These are phyloP conservation scores for Heliconius melpomene DNA, from an alignment of 1,140 invertebrate species.

Conservation along the genomic window DNA sequence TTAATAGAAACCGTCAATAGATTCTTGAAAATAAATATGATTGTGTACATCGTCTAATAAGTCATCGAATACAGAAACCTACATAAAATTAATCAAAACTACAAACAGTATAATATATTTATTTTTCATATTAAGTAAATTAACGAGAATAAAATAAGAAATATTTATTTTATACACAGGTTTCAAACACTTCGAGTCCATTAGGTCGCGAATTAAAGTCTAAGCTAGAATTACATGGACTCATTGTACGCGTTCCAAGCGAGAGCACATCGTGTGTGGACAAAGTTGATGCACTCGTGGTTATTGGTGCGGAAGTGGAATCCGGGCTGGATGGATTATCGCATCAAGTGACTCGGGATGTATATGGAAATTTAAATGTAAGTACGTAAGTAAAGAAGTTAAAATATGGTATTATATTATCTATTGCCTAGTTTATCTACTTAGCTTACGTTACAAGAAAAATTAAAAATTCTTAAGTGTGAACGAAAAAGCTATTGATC, in stretches of 20 bases:
- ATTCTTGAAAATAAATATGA: too few species aligned
- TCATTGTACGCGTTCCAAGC: conserved; percentile 44
- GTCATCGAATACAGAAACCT: too few species aligned
- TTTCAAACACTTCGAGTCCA: conserved; percentile 57
- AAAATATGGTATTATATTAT: too few species aligned
- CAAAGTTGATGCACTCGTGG: conserved; percentile 59
- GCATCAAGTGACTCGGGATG: conserved; percentile 58
- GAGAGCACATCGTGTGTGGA: conserved; percentile 25
- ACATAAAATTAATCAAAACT: too few species aligned
- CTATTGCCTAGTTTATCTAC: too few species aligned
- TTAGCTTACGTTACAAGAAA: too few species aligned
- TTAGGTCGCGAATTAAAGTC: conserved; percentile 58
- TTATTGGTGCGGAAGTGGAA: conserved; percentile 56
- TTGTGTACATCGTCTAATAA: too few species aligned
- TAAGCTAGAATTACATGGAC: conserved; percentile 52
- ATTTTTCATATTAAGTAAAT: neutral
- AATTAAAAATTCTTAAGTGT: too few species aligned
- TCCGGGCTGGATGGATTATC: conserved; percentile 56
- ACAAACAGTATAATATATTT: too few species aligned
- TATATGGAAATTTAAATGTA: conserved; percentile 70
- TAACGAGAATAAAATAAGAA: neutral
- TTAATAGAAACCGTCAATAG: too few species aligned
- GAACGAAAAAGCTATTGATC: too few species aligned
- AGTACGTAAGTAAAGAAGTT: neutral
- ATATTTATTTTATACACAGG: conserved; percentile 45